A percentile compares a stretch with the other conserved stretches of the same genome.
Evolutionary conservation across 2,888 invertebrate genomes (phyloP).

Genomic region (Erebia ligea): DNA sequence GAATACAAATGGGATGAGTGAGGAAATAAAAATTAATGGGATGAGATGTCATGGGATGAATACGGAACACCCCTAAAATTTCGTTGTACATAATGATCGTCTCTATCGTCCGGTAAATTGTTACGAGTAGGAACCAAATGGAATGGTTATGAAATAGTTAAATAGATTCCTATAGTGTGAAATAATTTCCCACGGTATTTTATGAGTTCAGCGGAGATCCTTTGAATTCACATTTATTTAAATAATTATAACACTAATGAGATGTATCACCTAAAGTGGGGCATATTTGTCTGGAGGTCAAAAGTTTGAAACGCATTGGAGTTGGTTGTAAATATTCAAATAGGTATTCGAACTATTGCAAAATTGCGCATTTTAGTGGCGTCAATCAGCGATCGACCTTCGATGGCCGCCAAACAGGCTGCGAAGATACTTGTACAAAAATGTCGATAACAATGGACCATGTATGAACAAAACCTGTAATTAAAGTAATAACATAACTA

Average conservation of each 20-base stretch:
- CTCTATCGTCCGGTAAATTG: too few relatives aligned
- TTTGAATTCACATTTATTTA: slow-evolving; percentile 16
- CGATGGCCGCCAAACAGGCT: slow-evolving; percentile 28
- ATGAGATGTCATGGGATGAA: too few relatives aligned
- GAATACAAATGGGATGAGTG: too few relatives aligned
- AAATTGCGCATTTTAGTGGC: slow-evolving; percentile 25
- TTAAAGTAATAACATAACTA: slow-evolving; percentile 6
- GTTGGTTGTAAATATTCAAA: slow-evolving; percentile 16
- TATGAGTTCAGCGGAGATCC: slow-evolving; percentile 4
- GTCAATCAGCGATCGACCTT: slow-evolving; percentile 28
- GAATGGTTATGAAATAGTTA: neutral
- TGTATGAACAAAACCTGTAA: slow-evolving; percentile 10
- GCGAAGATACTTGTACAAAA: slow-evolving; percentile 11
- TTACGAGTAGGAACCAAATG: too few relatives aligned
- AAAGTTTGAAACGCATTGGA: slow-evolving; percentile 11
- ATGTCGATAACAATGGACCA: slow-evolving; percentile 19
- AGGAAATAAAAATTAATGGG: too few relatives aligned
- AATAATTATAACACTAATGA: slow-evolving; percentile 10
- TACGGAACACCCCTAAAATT: too few relatives aligned
- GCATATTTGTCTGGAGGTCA: slow-evolving; percentile 20
- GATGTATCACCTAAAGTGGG: slow-evolving; percentile 21
- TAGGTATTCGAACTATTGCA: slow-evolving; percentile 17
- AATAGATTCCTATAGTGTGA: neutral
- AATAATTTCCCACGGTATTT: slow-evolving; percentile 19
- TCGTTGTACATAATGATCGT: too few relatives aligned